Base-by-base conservation (phyloP, 2,113 vertebrate genomes). In the Pionites leucogaster region DNA sequence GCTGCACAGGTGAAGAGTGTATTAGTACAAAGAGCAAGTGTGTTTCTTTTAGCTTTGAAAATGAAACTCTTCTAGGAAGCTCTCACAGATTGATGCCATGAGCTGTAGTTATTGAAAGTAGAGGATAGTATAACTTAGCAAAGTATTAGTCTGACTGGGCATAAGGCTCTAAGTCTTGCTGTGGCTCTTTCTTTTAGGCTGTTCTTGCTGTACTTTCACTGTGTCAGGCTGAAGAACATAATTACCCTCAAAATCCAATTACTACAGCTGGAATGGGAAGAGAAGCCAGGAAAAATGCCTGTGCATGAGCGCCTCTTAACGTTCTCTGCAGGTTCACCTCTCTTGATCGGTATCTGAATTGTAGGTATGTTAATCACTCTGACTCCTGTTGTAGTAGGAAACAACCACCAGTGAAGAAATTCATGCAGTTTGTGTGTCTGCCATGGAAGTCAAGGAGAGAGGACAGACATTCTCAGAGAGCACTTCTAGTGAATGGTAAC, bases 251-350 rank as follows among this genome's bases (percentile, higher is more conserved):
- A 31, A 79, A 79, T 6, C 18, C 77, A 85, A 64, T n/a, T 1
- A 75, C 39, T 52, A 39, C 0, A 0, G 11, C 47, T 2, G 1
- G 2, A n/a, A 57, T 57, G 55, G 8, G 7, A 29, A 39, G 12
- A 72, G 33, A 90, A 80, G 29, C 33, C 57, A 87, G 50, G 75
- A 39, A 35, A 76, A 19, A 8, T 39, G 33, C 18, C 46, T 37
- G 5, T 42, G 2, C 60, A 33, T 31, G 24, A 68, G 28, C 42
- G 57, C 33, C 29, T 78, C 42, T 70, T 57, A 39, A 52, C 57
- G 1, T 63, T 82, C 57, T 75, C 42, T 81, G 46, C 19, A 82
- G 41, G 50, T 71, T 82, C 37, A 53, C 6, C 25, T 91, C 29
- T 78, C 18, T 46, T 77, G 17, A 8, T 62, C 71, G 37, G 55